phyloP scores from a whole-genome alignment of 2,113 vertebrate genomes.

The Hippocampus abdominalis region DNA sequence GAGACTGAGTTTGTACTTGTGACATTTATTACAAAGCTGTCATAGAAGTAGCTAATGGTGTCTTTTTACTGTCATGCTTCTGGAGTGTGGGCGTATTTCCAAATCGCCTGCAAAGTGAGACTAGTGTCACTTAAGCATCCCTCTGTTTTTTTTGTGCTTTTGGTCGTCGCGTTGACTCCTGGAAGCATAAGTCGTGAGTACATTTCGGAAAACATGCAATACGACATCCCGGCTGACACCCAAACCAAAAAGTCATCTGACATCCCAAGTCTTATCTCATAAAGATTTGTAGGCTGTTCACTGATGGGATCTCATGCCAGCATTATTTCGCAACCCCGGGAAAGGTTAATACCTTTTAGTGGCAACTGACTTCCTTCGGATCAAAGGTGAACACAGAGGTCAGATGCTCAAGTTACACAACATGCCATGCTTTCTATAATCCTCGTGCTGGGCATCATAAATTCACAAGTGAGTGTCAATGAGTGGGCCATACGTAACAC shows the following conservation, averaged over 20 bases:
- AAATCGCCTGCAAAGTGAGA: conserved; percentile 46
- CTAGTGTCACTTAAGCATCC: conserved; percentile 46
- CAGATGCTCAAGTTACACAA: conserved; percentile 1
- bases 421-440: conserved; percentile 13
- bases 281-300: neutral
- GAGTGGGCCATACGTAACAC: no score
- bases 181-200: conserved; percentile 39
- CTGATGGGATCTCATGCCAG: neutral
- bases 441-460: conserved; percentile 21
- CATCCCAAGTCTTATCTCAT: neutral
- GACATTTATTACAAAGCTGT: conserved; percentile 56
- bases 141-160: conserved; percentile 55
- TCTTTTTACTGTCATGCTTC: conserved; percentile 47
- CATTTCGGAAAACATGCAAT: conserved; percentile 11
- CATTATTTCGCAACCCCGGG: neutral
- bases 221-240: neutral
- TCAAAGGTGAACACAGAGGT: conserved; percentile 41
- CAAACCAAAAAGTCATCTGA: neutral
- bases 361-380: conserved; percentile 34
- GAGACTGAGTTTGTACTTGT: conserved; percentile 23
- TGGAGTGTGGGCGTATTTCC: conserved; percentile 36
- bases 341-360: conserved; percentile 27
- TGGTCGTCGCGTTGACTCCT: conserved; percentile 43
- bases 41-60: conserved; percentile 23
- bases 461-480: no score